phyloP scores from a whole-genome alignment of 2,797 vertebrate genomes.

The Chlorospingus semifuscus region DNA sequence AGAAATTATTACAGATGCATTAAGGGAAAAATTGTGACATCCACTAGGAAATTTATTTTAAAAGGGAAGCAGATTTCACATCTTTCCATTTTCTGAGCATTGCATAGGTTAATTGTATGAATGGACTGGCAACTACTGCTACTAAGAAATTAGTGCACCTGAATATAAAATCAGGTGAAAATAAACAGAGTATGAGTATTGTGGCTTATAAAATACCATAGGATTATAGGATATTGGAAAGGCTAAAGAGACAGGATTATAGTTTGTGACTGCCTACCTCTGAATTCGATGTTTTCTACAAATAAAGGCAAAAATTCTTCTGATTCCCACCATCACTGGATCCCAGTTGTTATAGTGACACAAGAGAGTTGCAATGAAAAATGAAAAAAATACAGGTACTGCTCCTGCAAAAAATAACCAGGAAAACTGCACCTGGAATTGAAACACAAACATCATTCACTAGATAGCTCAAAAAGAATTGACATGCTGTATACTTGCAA shows the following conservation, averaged over 20 bases:
- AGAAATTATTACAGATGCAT: neutral
- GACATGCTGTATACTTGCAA: neutral
- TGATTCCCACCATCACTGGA: slow-evolving; percentile 91
- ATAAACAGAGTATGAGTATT: neutral
- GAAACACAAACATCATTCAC: slow-evolving; percentile 23
- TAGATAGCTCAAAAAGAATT: neutral
- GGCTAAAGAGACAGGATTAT: neutral
- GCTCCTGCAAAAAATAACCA: slow-evolving; percentile 95
- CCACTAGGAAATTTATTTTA: neutral
- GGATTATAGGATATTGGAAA: neutral
- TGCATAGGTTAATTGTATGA: neutral
- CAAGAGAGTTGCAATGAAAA: slow-evolving; percentile 89
- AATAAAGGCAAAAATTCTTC: slow-evolving; percentile 90
- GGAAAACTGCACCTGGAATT: slow-evolving; percentile 89
- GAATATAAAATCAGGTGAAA: neutral
- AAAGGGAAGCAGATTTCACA: neutral
- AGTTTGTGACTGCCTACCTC: slow-evolving; percentile 74
- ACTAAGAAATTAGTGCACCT: neutral
- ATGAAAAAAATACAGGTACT: slow-evolving; percentile 92
- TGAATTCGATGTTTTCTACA: slow-evolving; percentile 90
- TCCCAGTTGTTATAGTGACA: slow-evolving; percentile 99
- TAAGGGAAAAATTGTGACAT: neutral
- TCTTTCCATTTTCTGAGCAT: neutral
- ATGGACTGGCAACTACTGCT: neutral
- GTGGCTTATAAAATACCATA: neutral